Evolutionary conservation across 2,888 invertebrate genomes (phyloP).

Genomic region (Drosophila setosimentum): DNA sequence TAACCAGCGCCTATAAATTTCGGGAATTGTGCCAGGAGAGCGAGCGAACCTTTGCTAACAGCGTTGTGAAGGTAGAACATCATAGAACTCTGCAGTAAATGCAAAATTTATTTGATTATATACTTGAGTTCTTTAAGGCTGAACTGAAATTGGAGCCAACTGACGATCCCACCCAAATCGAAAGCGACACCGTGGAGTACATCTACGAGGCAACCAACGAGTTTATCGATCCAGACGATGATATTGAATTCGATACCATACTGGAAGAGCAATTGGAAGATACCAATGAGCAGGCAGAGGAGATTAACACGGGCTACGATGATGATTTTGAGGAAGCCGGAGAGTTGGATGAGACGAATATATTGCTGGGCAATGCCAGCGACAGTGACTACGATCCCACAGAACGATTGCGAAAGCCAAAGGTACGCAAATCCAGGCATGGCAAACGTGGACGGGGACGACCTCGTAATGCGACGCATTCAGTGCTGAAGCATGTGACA

Average conservation of each 20-base stretch:
- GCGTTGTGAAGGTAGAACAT: slow-evolving; percentile 73
- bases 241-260: slow-evolving; percentile 71
- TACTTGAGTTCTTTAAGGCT: slow-evolving; percentile 50
- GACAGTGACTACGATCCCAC: slow-evolving; percentile 73
- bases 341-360: slow-evolving; percentile 51
- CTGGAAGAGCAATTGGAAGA: slow-evolving; percentile 69
- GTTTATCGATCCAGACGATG: slow-evolving; percentile 77
- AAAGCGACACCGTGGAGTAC: slow-evolving; percentile 63
- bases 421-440: slow-evolving; percentile 52
- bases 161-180: slow-evolving; percentile 58
- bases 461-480: slow-evolving; percentile 48
- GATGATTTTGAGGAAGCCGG: slow-evolving; percentile 40
- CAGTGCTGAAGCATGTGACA: slow-evolving; percentile 24
- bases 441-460: slow-evolving; percentile 68
- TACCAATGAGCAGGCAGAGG: slow-evolving; percentile 41
- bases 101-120: background rate
- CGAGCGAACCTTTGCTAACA: slow-evolving; percentile 78
- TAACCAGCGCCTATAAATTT: slow-evolving; percentile 79
- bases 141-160: slow-evolving; percentile 76
- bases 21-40: slow-evolving; percentile 82
- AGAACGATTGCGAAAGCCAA: slow-evolving; percentile 66
- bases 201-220: slow-evolving; percentile 69
- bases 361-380: slow-evolving; percentile 54
- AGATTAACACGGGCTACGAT: slow-evolving; percentile 30
- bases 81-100: background rate